Conservation (phyloP, 2,888 invertebrate genomes). For the Camponotus fellah region DNA sequence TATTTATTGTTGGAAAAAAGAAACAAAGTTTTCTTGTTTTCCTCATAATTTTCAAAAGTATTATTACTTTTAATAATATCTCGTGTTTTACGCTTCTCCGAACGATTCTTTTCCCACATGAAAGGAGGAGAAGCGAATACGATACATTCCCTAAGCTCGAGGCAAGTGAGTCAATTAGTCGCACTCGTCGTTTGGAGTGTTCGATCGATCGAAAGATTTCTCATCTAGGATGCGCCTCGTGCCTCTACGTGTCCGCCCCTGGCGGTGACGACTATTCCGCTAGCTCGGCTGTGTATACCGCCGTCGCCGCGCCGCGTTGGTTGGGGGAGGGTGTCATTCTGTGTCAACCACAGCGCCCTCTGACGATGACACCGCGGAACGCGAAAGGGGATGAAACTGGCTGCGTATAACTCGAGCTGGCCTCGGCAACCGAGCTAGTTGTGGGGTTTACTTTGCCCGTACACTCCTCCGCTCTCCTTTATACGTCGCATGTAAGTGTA, state of each 20-base stretch:
- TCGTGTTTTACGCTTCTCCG: not conserved
- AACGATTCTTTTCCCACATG: not conserved
- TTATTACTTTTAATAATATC: constrained; percentile 9
- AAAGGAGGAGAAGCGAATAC: constrained; percentile 10
- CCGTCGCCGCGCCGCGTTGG: constrained; percentile 60
- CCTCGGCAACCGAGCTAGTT: constrained; percentile 76
- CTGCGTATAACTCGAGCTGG: constrained; percentile 79
- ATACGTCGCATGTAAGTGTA: constrained; percentile 38
- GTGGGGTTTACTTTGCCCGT: constrained; percentile 76
- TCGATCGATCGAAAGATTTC: constrained; percentile 56
- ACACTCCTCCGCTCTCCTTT: constrained; percentile 64
- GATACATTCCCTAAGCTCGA: constrained; percentile 25
- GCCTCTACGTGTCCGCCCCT: constrained; percentile 66
- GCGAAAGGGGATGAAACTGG: constrained; percentile 84
- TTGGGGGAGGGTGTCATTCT: constrained; percentile 82
- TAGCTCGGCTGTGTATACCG: constrained; percentile 56
- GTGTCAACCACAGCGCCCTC: constrained; percentile 86
- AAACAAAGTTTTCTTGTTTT: not conserved
- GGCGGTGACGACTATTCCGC: constrained; percentile 72
- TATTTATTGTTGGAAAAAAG: not conserved
- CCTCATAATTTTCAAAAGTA: not conserved
- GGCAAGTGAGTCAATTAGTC: constrained; percentile 51
- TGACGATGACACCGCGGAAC: constrained; percentile 85
- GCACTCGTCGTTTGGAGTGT: constrained; percentile 45
- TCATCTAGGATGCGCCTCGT: constrained; percentile 52